Evolutionary conservation across 2,888 invertebrate species (phyloP), one percentile per base, ranked within the genome.

Genomic region (Agrotis ipsilon): DNA sequence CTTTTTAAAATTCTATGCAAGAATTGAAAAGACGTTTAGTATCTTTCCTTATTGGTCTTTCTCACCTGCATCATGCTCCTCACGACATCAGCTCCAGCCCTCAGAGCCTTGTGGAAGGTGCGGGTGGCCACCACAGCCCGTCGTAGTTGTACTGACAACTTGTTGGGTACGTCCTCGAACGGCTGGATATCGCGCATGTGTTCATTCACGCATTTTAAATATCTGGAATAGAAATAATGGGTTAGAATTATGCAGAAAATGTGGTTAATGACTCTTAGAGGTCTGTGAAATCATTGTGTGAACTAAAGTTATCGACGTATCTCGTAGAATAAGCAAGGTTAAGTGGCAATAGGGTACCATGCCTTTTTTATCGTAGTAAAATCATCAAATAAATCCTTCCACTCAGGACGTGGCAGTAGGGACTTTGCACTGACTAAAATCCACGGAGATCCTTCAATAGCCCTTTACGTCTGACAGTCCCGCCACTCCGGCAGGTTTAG

Each of bases 41-140:
- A 13, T 19, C 16, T 7, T 21, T 27, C 18, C 14, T 24, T 24
- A 6, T 24, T 3, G 1, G 1, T 6, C 0, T 1, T 54, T 18
- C 94, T 92, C 92, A 98, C 98, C 96, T 97, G 97, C 85, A 97
- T 97, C 97, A 98, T 97, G 87, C 97, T 97, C 86, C 97, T 97
- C 21, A 98, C 97, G 48, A 98, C 97, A 67, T 98, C 98, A 3
- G 98, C 97, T 1, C 98, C 99, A 24, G 98, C 97, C 45, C 97
- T 97, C 73, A 99, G 95, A 0, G 99, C 98, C 91, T 99, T 99
- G 80, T 98, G 98, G 94, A 99, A 99, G 64, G 99, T 98, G 85
- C 99, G 96, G 11, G 99, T 99, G 21, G 99, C 99, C 43, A 99
- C 98, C 96, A 99, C 99, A 0, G 99, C 98, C 60, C 99, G 96